Evolutionary conservation across 1,140 invertebrate species (phyloP).

Genomic region (Potamilus streckersoni): DNA sequence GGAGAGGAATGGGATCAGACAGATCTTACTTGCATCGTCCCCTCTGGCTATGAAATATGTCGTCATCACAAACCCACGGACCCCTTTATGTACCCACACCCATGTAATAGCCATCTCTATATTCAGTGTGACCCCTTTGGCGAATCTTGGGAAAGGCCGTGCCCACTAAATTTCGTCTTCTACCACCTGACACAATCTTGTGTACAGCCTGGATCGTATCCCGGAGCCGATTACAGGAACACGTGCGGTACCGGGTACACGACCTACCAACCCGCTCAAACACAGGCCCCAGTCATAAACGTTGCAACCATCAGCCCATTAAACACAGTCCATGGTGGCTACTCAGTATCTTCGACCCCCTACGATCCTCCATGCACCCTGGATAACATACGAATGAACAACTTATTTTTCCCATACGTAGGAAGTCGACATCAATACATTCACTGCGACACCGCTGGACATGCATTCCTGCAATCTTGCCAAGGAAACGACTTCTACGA

Average conservation of each 20-base stretch:
- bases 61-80: conserved; percentile 11
- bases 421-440: conserved; percentile 21
- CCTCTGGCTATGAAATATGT: conserved; percentile 9
- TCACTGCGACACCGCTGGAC: conserved; percentile 21
- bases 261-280: neutral
- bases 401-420: conserved; percentile 12
- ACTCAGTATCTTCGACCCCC: no score
- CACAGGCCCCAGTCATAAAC: neutral
- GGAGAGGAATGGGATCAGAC: conserved; percentile 34
- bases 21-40: conserved; percentile 28
- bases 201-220: conserved; percentile 5
- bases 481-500: conserved; percentile 17
- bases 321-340: no score
- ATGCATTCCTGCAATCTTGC: conserved; percentile 9
- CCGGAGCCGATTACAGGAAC: conserved; percentile 8
- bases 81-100: conserved; percentile 22
- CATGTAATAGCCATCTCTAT: conserved; percentile 23
- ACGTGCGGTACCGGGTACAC: conserved; percentile 9
- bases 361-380: conserved; percentile 12
- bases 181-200: conserved; percentile 4
- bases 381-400: conserved; percentile 7
- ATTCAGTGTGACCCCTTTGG: conserved; percentile 27
- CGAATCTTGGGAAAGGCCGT: conserved; percentile 16
- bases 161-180: conserved; percentile 24
- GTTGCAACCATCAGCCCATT: neutral